Evolutionary conservation across 30 jellyfish, hydroid and myxozoan genomes (phyloP), one percentile per base, ranked within the genome.

Genomic region (Chrysaora quinquecirrha): DNA sequence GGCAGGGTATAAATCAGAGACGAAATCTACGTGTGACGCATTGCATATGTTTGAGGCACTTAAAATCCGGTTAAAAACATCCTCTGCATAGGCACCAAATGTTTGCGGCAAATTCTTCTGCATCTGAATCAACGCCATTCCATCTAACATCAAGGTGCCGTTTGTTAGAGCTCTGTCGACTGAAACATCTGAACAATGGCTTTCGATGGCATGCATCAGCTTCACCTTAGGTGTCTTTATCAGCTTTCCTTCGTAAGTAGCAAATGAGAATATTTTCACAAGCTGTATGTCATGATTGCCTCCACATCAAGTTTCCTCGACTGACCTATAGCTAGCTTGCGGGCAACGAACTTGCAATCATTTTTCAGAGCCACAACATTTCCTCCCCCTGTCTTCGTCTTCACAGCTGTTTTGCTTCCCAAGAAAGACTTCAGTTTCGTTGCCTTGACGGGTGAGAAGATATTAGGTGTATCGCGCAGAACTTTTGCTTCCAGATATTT

Each of bases 21-120:
- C 16, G 58, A 43, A 43, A 43, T 43, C 58, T 43, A 43, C 58
- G 16, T 16, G 58, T 43, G 58, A 43, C 16, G 58, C 58, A 9
- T 43, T 43, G 58, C 12, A 43, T 9, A 43, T 43, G 12, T 43
- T 43, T 43, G 58, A 9, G 58, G 16, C 16, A 43, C 58, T 16
- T 43, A 43, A 16, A 43, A 43, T 43, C 16, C 16, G 58, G 58
- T 43, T 43, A 9, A 43, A 16, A 9, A 43, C 16, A 43, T 43
- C 58, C 58, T 43, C 58, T 43, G 58, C 58, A 43, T 43, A 43
- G 16, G 58, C 58, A 43, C 58, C 58, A 43, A 43, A 43, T 43
- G 58, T 43, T 43, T 43, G 58, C 9, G 58, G 58, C 58, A 43
- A 43, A 16, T 43, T 6, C 58, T 43, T 43, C 16, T 43, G 58